Conservation (phyloP, 2,113 vertebrate genomes). For the Alexandromys fortis region DNA sequence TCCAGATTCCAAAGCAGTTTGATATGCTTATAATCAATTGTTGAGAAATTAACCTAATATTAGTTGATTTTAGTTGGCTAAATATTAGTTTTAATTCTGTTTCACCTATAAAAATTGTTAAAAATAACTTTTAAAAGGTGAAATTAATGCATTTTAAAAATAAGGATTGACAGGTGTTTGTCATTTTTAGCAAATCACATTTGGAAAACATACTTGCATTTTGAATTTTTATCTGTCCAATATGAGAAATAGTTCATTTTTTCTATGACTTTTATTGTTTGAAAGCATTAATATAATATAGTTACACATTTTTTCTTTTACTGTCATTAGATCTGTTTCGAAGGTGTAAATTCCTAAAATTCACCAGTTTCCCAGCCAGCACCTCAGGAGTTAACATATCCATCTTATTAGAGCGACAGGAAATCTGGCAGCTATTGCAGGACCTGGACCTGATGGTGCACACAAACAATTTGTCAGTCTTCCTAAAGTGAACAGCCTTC, state of each 20-base stretch:
- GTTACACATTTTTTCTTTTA: not conserved
- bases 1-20: not conserved
- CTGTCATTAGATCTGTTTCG: conserved; percentile 26
- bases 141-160: conserved; percentile 14
- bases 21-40: not conserved
- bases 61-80: not conserved
- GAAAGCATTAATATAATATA: conserved; percentile 27
- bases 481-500: conserved; percentile 88
- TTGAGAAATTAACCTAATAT: not conserved
- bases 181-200: conserved; percentile 26
- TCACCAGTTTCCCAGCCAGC: conserved; percentile 76
- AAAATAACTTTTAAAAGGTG: not conserved
- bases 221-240: conserved; percentile 1
- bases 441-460: conserved; percentile 89
- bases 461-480: conserved; percentile 91
- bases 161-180: conserved; percentile 23
- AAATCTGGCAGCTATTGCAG: conserved; percentile 92
- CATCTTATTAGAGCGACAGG: conserved; percentile 87
- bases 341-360: conserved; percentile 33
- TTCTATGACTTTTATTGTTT: conserved; percentile 19
- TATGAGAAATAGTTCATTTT: conserved; percentile 26
- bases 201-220: conserved; percentile 46
- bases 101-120: conserved; percentile 42
- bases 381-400: conserved; percentile 85
- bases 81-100: conserved; percentile 29